Evolutionary conservation across 2,113 vertebrate species (phyloP).

Genomic region (Raja brachyura): DNA sequence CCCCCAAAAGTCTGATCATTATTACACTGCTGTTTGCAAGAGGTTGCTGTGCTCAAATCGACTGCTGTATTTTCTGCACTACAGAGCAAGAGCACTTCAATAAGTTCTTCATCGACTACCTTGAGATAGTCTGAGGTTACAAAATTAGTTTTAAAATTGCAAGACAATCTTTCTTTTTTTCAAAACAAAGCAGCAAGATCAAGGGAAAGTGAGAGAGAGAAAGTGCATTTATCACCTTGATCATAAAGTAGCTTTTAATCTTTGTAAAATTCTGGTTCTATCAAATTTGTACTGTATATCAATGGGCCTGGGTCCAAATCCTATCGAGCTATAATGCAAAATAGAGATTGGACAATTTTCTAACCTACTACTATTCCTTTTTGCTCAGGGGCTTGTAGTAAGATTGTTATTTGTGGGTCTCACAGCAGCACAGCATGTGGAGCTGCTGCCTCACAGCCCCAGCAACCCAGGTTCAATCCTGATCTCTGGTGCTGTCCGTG

Average conservation of each 20-base stretch:
- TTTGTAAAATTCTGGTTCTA: neutral
- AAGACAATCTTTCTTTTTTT: neutral
- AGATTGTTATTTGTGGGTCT: too few species aligned
- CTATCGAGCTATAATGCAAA: neutral
- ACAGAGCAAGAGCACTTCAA: neutral
- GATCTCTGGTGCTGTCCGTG: too few species aligned
- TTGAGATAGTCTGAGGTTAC: neutral
- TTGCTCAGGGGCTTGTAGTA: neutral
- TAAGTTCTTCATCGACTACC: neutral
- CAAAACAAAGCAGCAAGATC: neutral
- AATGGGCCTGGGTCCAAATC: neutral
- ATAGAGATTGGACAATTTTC: neutral
- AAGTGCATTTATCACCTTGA: neutral
- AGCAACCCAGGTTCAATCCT: too few species aligned
- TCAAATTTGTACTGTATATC: neutral
- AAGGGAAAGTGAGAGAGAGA: too few species aligned
- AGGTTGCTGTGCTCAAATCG: too few species aligned
- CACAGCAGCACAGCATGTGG: too few species aligned
- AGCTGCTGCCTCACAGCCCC: too few species aligned
- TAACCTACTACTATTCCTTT: neutral
- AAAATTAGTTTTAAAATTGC: neutral
- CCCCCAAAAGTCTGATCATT: too few species aligned
- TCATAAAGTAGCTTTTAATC: neutral
- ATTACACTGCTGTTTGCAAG: too few species aligned
- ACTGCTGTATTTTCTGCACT: too few species aligned